Evolutionary conservation across 2,797 vertebrate genomes (phyloP), one percentile per base, ranked within the genome.

Genomic region (Fringilla coelebs): DNA sequence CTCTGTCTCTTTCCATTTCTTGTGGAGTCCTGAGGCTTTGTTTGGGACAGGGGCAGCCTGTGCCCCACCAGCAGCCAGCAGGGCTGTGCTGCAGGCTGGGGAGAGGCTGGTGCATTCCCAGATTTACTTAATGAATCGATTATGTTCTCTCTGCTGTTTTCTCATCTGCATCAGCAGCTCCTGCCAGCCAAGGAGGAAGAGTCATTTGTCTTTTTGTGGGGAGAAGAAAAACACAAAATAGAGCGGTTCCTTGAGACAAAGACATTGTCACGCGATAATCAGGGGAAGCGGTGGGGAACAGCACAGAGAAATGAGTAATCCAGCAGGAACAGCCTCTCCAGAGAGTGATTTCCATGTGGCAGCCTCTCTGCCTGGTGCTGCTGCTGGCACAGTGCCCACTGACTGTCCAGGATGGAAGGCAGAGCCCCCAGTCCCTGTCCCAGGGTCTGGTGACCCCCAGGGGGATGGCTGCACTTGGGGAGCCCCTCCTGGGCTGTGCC

Each of bases 151-250:
- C 80, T 76, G 86, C 85, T 91, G 93, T 93, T 94, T 90, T 71
- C 93, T 93, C 91, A 90, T 93, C 94, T 94, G 85, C 89, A 95
- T 81, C 94, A 81, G 89, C 79, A 70, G 91, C 88, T 88, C 75
- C 91, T 75, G 80, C 88, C 90, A 93, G 93, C 85, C 36, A 66
- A 87, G 84, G 52, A 96, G 68, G 71, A 78, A 89, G 68, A 92
- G 78, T 49, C 63, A 94, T 91, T 94, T 90, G 77, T 90, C 84
- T 94, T 93, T 94, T 96, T 87, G 93, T 90, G 77, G 71, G 90
- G 74, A 95, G 87, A 94, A 93, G 90, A 92, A 93, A 91, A 86
- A 78, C 88, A 91, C 74, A 57, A 92, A 95, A 90, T 34, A 81
- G 72, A 96, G 91, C 80, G 12, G 90, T 63, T 93, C 29, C 92